Evolutionary conservation across 2,797 vertebrate genomes (phyloP), one percentile per base, ranked within the genome.

Genomic region (Parambassis ranga): DNA sequence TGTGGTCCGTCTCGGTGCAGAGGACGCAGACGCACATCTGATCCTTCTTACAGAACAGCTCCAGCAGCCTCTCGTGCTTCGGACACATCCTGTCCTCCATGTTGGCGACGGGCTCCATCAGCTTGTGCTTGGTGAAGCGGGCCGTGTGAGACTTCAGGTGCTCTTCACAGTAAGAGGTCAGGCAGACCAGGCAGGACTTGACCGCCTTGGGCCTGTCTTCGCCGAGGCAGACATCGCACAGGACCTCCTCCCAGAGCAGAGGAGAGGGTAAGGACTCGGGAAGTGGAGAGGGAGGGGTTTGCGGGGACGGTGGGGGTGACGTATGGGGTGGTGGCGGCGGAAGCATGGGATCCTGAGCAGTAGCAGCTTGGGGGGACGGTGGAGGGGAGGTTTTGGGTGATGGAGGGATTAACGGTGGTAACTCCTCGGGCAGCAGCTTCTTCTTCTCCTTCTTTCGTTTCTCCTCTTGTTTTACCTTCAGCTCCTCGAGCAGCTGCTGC

Each of bases 1-100:
- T 65, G 85, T 94, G 93, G 84, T 94, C 92, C 0, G 90, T 92
- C 84, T 93, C 92, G 0, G 91, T 93, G 38, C 93, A 94, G 7
- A 93, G 89, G n/a, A 93, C 92, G 11, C 93, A 94, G 49, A 94
- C 92, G 1, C 92, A 92, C 1, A 66, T 84, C 81, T 93, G 91
- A 33, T 94, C 93, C 58, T 90, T 93, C 88, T 92, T 92, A 28
- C 93, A 94, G 84, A 91, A 94, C 1, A 94, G 86, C 82, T 94
- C 93, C 88, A 94, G 75, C 13, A 93, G 87, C 38, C 93, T 59
- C 36, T 94, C 81, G 2, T 94, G 93, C 41, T 90, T 93, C 0
- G 82, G 89, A 26, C 93, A 94, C 92, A 94, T 93, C 49, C 92
- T 74, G 75, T 92, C 92, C 79, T 91, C 90, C 84, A 93, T 91